Conservation (phyloP, 2,797 vertebrate genomes). For the Anisognathus igniventris region DNA sequence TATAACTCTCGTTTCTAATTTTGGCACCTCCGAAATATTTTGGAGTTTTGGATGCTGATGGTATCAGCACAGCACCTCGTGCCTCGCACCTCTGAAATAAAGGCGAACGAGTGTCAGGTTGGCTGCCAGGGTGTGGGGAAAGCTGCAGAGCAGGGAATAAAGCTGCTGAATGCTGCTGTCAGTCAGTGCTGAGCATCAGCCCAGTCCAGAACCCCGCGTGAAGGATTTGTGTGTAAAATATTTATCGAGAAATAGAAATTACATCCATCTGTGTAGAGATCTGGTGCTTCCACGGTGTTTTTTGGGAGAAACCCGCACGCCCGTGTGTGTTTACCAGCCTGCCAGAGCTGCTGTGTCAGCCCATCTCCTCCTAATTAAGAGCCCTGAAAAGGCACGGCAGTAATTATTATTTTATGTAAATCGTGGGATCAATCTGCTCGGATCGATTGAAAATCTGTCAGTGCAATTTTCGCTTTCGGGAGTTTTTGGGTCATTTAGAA, state of each 20-base stretch:
- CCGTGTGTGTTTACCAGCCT: background rate
- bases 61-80: background rate
- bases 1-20: background rate
- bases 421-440: background rate
- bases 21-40: background rate
- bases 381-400: background rate
- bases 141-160: background rate
- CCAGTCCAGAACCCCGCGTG: fast-evolving
- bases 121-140: background rate
- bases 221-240: background rate
- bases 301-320: background rate
- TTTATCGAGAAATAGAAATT: background rate
- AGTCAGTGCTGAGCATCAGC: fast-evolving
- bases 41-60: background rate
- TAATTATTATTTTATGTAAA: background rate
- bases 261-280: fast-evolving
- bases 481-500: background rate
- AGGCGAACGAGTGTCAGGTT: background rate
- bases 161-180: background rate
- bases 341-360: background rate
- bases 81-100: background rate
- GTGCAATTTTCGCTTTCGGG: background rate
- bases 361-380: background rate
- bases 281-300: background rate
- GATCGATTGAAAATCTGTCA: background rate